These are phyloP conservation scores for Passerina amoena DNA, from an alignment of 2,113 vertebrate genomes.

Conservation along the genomic window DNA sequence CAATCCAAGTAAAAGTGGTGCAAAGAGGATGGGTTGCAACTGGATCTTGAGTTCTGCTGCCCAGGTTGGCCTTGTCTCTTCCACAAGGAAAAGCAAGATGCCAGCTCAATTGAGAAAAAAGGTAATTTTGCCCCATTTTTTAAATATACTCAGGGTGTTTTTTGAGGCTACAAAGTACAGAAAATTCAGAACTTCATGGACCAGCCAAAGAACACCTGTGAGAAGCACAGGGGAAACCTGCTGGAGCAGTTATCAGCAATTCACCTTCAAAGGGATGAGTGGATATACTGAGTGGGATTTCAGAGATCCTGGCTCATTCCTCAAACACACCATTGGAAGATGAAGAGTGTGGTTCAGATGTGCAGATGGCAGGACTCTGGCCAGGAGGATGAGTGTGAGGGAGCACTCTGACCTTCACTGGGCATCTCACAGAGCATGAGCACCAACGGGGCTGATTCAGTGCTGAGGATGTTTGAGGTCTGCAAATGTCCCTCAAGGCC, in stretches of 20 bases:
- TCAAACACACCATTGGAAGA: neutral
- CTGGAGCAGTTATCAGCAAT: neutral
- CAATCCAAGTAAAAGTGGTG: neutral
- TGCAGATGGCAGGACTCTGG: neutral
- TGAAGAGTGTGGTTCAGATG: neutral
- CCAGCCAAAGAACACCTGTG: neutral
- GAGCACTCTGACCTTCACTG: too few relatives aligned
- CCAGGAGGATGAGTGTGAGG: neutral
- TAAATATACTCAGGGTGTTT: neutral
- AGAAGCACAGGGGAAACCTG: neutral
- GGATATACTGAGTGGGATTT: neutral
- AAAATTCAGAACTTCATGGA: neutral
- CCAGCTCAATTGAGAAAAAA: neutral
- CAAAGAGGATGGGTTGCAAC: neutral
- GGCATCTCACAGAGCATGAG: neutral
- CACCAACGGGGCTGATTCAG: rapidly evolving
- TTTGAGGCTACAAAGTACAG: neutral
- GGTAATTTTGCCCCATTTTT: rapidly evolving
- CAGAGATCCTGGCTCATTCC: neutral
- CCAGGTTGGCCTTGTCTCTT: neutral
- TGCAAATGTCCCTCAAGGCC: neutral
- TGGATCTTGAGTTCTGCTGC: neutral
- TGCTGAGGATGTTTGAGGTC: neutral
- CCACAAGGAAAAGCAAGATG: neutral
- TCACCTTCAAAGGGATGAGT: neutral